A percentile compares a stretch with the other conserved stretches of the same genome.
Conservation (phyloP, 2,797 vertebrate genomes). For the Sciurus vulgaris region DNA sequence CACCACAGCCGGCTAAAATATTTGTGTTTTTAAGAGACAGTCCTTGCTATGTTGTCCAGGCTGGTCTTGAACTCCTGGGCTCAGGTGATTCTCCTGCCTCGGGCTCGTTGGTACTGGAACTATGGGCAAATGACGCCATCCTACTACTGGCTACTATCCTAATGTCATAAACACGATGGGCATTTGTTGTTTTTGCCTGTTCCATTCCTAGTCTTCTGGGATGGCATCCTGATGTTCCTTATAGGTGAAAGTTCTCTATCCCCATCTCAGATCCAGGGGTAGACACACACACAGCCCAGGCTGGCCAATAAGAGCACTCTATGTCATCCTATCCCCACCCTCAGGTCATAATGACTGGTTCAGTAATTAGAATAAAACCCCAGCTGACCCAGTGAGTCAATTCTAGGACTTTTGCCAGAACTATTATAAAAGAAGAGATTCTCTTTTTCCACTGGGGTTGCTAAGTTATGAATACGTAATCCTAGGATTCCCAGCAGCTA, state of each 20-base stretch:
- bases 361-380: neutral
- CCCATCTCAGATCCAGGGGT: neutral
- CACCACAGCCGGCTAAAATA: too few species aligned
- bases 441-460: constrained; percentile 29
- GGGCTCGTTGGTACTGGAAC: neutral
- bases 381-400: neutral
- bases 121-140: neutral
- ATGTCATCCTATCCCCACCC: neutral
- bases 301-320: constrained; percentile 6
- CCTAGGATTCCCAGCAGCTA: neutral
- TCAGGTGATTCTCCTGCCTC: neutral
- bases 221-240: neutral
- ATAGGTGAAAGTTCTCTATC: neutral
- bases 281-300: neutral
- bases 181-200: neutral
- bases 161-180: neutral
- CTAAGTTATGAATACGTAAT: constrained; percentile 57
- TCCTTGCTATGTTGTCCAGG: neutral
- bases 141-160: neutral
- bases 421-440: constrained; percentile 20
- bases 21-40: neutral
- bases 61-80: neutral
- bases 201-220: neutral
- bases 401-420: constrained; percentile 46
- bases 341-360: constrained; percentile 30